Evolutionary conservation across 2,888 invertebrate species (phyloP).

Genomic region (Pammene aurita): DNA sequence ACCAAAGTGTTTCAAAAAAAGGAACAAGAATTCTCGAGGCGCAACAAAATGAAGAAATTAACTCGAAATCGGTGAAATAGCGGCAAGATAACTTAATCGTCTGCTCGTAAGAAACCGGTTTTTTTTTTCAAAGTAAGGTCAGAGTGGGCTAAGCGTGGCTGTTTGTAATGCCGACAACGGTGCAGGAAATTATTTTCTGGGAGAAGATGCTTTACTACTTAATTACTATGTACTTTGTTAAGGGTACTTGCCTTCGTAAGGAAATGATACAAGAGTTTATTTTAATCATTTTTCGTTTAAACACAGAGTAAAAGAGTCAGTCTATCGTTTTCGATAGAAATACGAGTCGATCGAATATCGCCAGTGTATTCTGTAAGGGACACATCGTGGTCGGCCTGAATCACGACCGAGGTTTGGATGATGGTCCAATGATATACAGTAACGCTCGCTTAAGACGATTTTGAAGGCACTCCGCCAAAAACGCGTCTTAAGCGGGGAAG

Average conservation of each 20-base stretch:
- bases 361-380: constrained; percentile 34
- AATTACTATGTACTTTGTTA: constrained; percentile 36
- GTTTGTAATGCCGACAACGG: constrained; percentile 61
- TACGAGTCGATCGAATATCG: constrained; percentile 23
- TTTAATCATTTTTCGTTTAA: not conserved
- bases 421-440: constrained; percentile 51
- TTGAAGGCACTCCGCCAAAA: no score
- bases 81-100: constrained; percentile 75
- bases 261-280: not conserved
- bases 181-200: constrained; percentile 46
- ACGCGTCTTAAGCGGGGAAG: no score
- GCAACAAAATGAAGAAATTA: constrained; percentile 79
- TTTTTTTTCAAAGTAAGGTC: constrained; percentile 60
- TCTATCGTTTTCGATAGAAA: constrained; percentile 23
- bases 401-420: constrained; percentile 64
- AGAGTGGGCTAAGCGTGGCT: constrained; percentile 50
- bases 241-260: constrained; percentile 14
- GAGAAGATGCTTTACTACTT: constrained; percentile 39
- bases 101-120: constrained; percentile 64
- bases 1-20: constrained; percentile 48
- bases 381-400: constrained; percentile 61
- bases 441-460: no score
- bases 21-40: constrained; percentile 56
- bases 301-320: not conserved
- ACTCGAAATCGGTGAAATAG: constrained; percentile 75